Percentiles rank a stretch among this genome's conserved stretches.
Evolutionary conservation across 2,888 invertebrate species (phyloP).

Genomic region (Caenorhabditis angaria): DNA sequence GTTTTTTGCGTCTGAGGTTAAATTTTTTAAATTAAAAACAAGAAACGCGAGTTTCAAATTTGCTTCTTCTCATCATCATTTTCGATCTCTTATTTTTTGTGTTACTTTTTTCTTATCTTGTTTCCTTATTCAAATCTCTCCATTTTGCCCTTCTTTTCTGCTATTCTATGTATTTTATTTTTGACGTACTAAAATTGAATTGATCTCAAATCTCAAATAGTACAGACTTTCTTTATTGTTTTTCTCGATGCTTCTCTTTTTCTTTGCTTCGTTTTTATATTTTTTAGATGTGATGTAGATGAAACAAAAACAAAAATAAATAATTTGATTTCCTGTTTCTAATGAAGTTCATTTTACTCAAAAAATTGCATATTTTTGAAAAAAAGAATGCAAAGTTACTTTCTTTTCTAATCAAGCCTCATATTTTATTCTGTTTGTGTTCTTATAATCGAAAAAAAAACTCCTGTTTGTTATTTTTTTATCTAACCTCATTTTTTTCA

Average conservation of each 20-base stretch:
- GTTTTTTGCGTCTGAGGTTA: too few species aligned
- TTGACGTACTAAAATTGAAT: too few species aligned
- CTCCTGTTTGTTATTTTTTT: conserved; percentile 1
- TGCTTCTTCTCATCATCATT: conserved; percentile 1
- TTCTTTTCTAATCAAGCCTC: too few species aligned
- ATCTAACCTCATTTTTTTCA: background rate
- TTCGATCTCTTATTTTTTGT: background rate
- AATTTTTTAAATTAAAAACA: too few species aligned
- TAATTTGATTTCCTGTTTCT: conserved; percentile 9
- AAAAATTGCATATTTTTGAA: conserved; percentile 8
- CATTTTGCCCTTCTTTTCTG: background rate
- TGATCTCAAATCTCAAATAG: too few species aligned
- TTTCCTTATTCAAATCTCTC: conserved; percentile 1
- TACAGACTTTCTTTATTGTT: too few species aligned
- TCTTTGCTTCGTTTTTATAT: too few species aligned
- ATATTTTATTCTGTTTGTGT: background rate
- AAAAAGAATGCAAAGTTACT: background rate
- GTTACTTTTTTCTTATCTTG: background rate
- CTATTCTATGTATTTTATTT: too few species aligned
- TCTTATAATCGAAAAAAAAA: background rate
- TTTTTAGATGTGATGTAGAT: too few species aligned
- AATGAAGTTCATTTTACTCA: background rate
- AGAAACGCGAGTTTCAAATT: background rate
- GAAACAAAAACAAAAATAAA: conserved; percentile 6
- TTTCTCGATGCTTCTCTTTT: too few species aligned